Base-by-base conservation (phyloP, 2,113 vertebrate species). In the Tichodroma muraria region DNA sequence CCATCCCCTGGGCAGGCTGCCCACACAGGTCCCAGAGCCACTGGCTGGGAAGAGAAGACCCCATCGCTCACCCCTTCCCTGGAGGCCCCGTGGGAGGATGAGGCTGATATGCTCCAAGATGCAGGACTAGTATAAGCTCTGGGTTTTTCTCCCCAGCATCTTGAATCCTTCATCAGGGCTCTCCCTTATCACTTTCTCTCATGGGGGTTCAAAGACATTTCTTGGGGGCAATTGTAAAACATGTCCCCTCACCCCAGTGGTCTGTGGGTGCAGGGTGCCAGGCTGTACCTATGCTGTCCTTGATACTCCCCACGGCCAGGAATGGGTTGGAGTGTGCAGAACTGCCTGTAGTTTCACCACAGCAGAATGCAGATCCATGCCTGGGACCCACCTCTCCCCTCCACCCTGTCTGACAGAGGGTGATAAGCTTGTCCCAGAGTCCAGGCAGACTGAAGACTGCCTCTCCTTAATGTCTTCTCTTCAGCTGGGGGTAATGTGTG, bases 231-330 rank as follows among this genome's bases (percentile, higher is more conserved):
- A 19, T 12, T n/a, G 13, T 37, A 82, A 50, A 59, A 50, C 7
- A 8, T 1, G 0, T 40, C 6, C 20, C 19, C 23, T 69, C 24
- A 71, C 7, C 3, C 8, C 10, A 10, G n/a, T 24, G 33, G 23
- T 27, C 13, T 31, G 31, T 65, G 54, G 37, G 28, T 73, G 38
- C 17, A 61, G 42, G 38, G 40, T 65, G 20, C 18, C 69, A 71
- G 65, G 33, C 31, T 83, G 23, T 31, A 59, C 28, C 28, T 30
- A 14, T 13, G 12, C 18, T 57, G 33, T 49, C 19, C 8, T 24
- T 0, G 0, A 13, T 63, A 28, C 13, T 92, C 13, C 14, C 23
- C 22, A 12, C 0, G 0, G 38, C 33, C 23, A 68, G 76, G 42
- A 75, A 54, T 14, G 2, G 30, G 23, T 42, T 84, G 28, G 28